Conservation (phyloP, 2,113 vertebrate genomes). For the Bos taurus region ARS-UCD2.0 NC_037332.1:96541501-96542000, state of each 20-base stretch:
- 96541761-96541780: constrained; percentile 3
- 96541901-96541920: not conserved
- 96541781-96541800: not conserved
- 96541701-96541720: not conserved
- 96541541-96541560: constrained; percentile 16
- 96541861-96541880: not conserved
- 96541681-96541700: not conserved
- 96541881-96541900: not conserved
- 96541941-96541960: not conserved
- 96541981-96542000: not conserved
- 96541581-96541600: constrained; percentile 64
- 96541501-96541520: constrained; percentile 54
- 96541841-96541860: not conserved
- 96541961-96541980: not conserved
- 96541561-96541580: not conserved
- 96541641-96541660: not conserved
- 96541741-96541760: constrained; percentile 37
- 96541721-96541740: not conserved
- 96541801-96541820: not conserved
- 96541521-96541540: constrained; percentile 49
- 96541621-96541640: constrained; percentile 10
- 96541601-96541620: constrained; percentile 43
- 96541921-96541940: not conserved
- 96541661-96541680: constrained; percentile 52
- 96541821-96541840: not conserved